Evolutionary conservation across 2,113 vertebrate genomes (phyloP), one percentile per base, ranked within the genome.

Genomic region (Nibea albiflora): DNA sequence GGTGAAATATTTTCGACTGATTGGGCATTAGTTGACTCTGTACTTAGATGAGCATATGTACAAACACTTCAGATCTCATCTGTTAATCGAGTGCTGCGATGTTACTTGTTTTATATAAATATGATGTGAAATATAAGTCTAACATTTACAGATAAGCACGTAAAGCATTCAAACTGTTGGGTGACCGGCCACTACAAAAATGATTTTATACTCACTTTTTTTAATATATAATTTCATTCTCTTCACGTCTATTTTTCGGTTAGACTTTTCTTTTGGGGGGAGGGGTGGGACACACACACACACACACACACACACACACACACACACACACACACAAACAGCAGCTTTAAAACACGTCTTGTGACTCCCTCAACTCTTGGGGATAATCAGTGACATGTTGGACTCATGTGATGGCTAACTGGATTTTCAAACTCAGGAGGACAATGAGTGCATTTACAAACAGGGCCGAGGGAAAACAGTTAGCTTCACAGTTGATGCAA

Each of bases 361-460:
- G 91, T 96, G 95, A 96, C 95, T 93, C 70, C 64, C 74, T 88
- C 53, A 67, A 86, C 85, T 92, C 91, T 91, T 35, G 70, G 73
- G 90, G 88, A 90, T 95, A 95, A 95, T 94, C 89, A 93, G 90
- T 75, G 91, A 93, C 94, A 94, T 93, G 93, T 94, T 86, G 91
- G 77, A 83, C 93, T 94, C 95, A 94, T 95, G 95, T 96, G 95
- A 96, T 87, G 60, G 85, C 89, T 94, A 95, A 95, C 89, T 94
- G 91, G 92, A 95, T 95, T 94, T 95, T 88, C 80, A 85, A 87
- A 90, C 86, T 78, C 81, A 44, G 76, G 58, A 75, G 87, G 61
- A 95, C 94, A 95, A 95, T 91, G 88, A 78, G 84, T 24, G 91
- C 92, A 90, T 96, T 95, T 89, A 95, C 83, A 91, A 88, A 78